Evolutionary conservation across 1,140 invertebrate genomes (phyloP).

Genomic region (Ephestia elutella): DNA sequence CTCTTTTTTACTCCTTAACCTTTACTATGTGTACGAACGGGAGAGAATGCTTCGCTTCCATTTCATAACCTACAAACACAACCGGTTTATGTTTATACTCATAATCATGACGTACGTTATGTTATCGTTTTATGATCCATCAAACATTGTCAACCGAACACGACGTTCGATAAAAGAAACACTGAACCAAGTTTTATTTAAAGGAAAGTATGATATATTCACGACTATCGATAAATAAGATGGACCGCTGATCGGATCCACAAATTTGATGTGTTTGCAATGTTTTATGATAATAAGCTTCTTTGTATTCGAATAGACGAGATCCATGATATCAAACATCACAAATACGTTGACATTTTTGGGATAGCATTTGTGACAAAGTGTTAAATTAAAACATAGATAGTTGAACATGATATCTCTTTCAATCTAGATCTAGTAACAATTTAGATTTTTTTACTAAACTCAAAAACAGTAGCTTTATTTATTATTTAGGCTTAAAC

Average conservation of each 20-base stretch:
- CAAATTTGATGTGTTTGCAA: conserved; percentile 6
- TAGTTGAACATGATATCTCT: too few relatives aligned
- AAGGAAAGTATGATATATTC: conserved; percentile 4
- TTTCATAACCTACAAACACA: conserved; percentile 6
- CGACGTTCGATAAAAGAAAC: conserved; percentile 9
- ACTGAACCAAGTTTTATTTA: conserved; percentile 3
- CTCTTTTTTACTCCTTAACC: background rate
- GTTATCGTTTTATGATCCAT: conserved; percentile 28
- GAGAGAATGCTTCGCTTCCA: background rate
- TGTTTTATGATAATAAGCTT: background rate
- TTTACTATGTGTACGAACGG: background rate
- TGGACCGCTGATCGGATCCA: background rate
- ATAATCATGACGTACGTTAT: conserved; percentile 13
- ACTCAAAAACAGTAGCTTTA: too few relatives aligned
- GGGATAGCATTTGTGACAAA: background rate
- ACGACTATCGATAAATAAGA: conserved; percentile 3
- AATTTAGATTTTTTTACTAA: too few relatives aligned
- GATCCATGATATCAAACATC: background rate
- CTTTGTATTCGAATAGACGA: background rate
- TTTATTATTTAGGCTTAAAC: too few relatives aligned
- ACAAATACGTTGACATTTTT: background rate
- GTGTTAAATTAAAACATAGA: too few relatives aligned
- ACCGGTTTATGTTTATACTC: conserved; percentile 16
- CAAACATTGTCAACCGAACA: conserved; percentile 18
- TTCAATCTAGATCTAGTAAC: too few relatives aligned